Conservation (phyloP, 1,140 invertebrate species). For the Subanguina moxae region DNA sequence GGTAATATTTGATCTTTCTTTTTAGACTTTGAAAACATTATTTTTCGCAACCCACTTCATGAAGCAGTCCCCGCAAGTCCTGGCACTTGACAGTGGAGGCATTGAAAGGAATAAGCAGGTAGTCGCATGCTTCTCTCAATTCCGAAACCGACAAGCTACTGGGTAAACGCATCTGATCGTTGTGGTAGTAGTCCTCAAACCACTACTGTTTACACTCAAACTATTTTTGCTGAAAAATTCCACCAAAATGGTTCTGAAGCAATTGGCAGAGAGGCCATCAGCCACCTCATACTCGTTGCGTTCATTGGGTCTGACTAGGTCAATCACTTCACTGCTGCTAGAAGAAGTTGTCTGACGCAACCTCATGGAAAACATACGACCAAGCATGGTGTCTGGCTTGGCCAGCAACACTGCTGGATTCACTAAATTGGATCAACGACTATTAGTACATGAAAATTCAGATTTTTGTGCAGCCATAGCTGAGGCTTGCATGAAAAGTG, state of each 20-base stretch:
- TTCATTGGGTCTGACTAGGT: slow-evolving; percentile 71
- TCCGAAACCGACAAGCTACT: slow-evolving; percentile 81
- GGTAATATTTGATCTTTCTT: too few relatives aligned
- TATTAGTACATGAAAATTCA: too few relatives aligned
- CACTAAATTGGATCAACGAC: slow-evolving; percentile 23
- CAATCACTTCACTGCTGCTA: slow-evolving; percentile 10
- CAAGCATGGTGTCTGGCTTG: slow-evolving; percentile 59
- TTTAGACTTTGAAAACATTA: too few relatives aligned
- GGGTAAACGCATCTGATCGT: slow-evolving; percentile 80
- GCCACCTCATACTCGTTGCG: slow-evolving; percentile 93
- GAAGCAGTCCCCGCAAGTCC: slow-evolving; percentile 85
- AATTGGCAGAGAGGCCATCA: slow-evolving; percentile 90
- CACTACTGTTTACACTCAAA: neutral
- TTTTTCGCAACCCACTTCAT: slow-evolving; percentile 70
- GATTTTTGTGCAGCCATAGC: too few relatives aligned
- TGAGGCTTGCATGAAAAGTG: too few relatives aligned
- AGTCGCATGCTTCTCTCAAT: slow-evolving; percentile 94
- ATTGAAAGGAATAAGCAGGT: slow-evolving; percentile 94
- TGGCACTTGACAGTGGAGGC: slow-evolving; percentile 89
- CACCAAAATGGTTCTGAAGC: slow-evolving; percentile 85
- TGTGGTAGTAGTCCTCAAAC: slow-evolving; percentile 80
- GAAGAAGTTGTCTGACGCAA: slow-evolving; percentile 16
- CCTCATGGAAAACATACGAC: slow-evolving; percentile 52
- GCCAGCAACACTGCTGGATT: slow-evolving; percentile 49
- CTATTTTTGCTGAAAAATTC: neutral